These are phyloP conservation scores for Molossus alvarezi DNA, from an alignment of 2,797 vertebrate genomes.

Conservation along the genomic window DNA sequence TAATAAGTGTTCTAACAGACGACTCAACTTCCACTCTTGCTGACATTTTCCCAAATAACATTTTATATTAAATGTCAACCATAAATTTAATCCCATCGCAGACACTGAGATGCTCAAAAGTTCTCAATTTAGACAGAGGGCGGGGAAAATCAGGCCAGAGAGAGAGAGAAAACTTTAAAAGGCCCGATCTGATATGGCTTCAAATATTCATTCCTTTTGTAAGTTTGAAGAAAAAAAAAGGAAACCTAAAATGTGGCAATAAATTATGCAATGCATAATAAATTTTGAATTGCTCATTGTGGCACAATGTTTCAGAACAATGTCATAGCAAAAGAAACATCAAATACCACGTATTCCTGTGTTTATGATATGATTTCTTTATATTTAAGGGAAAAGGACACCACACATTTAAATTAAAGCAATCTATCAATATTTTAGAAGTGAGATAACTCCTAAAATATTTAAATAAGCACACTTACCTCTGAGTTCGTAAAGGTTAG, in stretches of 20 bases:
- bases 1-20: slow-evolving; percentile 83
- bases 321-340: slow-evolving; percentile 65
- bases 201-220: slow-evolving; percentile 70
- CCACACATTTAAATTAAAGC: neutral
- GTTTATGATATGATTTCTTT: slow-evolving; percentile 28
- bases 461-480: slow-evolving; percentile 15
- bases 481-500: slow-evolving; percentile 16
- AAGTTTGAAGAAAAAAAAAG: slow-evolving; percentile 12
- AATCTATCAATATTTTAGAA: slow-evolving; percentile 45
- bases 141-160: neutral
- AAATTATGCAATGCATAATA: slow-evolving; percentile 77
- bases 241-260: slow-evolving; percentile 32
- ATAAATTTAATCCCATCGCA: slow-evolving; percentile 81
- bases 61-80: slow-evolving; percentile 84
- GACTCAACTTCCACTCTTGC: slow-evolving; percentile 80
- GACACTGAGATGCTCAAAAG: slow-evolving; percentile 67
- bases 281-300: slow-evolving; percentile 57
- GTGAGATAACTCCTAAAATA: neutral
- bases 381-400: slow-evolving; percentile 22
- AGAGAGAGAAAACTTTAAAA: slow-evolving; percentile 43
- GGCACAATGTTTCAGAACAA: slow-evolving; percentile 64
- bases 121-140: slow-evolving; percentile 63
- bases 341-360: neutral
- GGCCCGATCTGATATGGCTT: slow-evolving; percentile 30
- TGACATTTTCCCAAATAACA: slow-evolving; percentile 83